Conservation (phyloP, 1,140 invertebrate genomes). For the Cyclargus thomasi region DNA sequence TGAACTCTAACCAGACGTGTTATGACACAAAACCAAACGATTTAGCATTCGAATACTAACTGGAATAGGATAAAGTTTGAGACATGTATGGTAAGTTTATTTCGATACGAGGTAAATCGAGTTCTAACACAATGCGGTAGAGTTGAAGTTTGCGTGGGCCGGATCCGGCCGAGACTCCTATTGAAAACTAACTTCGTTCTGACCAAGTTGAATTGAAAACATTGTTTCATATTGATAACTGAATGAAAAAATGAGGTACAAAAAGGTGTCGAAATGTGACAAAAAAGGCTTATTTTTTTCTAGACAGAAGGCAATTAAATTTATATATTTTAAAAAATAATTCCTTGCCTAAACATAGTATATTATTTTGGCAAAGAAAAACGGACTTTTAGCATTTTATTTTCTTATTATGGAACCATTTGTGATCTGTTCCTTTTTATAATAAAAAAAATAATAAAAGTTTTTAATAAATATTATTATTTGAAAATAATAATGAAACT, state of each 20-base stretch:
- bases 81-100: conserved; percentile 4
- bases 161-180: background rate
- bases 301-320: too few relatives aligned
- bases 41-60: conserved; percentile 8
- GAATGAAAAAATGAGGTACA: background rate
- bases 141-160: conserved; percentile 18
- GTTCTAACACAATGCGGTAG: conserved; percentile 24
- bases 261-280: too few relatives aligned
- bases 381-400: too few relatives aligned
- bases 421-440: too few relatives aligned
- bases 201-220: conserved; percentile 32
- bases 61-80: background rate
- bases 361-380: too few relatives aligned
- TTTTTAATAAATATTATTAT: too few relatives aligned
- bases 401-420: too few relatives aligned
- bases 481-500: too few relatives aligned
- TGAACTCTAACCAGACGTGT: conserved; percentile 6
- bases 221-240: conserved; percentile 25
- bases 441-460: too few relatives aligned
- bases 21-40: conserved; percentile 15
- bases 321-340: too few relatives aligned
- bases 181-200: conserved; percentile 6
- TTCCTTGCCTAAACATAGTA: too few relatives aligned
- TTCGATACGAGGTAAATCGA: conserved; percentile 16
- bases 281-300: too few relatives aligned